A percentile compares a stretch with the other conserved stretches of the same genome.
Conservation (phyloP, 1,140 invertebrate genomes). For the Bombus affinis region DNA sequence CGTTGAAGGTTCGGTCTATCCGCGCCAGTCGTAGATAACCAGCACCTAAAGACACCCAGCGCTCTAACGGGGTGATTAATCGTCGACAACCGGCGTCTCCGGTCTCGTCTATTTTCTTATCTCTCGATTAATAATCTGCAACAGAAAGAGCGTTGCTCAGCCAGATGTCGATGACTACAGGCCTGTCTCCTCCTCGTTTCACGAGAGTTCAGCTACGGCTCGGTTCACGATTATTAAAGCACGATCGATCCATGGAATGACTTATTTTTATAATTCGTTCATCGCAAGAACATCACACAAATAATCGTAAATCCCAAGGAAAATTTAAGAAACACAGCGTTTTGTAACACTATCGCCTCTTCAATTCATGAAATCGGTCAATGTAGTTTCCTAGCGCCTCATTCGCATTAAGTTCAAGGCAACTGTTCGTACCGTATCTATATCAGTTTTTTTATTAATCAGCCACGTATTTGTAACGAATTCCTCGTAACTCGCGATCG, state of each 20-base stretch:
- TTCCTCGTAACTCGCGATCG: too few species aligned
- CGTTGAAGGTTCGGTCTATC: not conserved
- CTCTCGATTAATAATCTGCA: conserved; percentile 13
- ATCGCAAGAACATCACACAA: too few species aligned
- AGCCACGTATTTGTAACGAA: too few species aligned
- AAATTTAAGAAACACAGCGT: too few species aligned
- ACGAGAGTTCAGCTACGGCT: not conserved
- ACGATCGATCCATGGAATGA: conserved; percentile 19
- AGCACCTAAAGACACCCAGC: not conserved
- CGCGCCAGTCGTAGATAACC: not conserved
- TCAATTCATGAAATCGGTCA: too few species aligned
- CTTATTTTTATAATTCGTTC: too few species aligned
- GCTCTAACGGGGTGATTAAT: conserved; percentile 14
- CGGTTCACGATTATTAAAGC: conserved; percentile 15
- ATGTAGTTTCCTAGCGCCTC: too few species aligned
- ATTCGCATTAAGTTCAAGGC: too few species aligned
- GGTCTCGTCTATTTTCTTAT: conserved; percentile 22
- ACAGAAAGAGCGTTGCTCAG: not conserved
- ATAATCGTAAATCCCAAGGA: too few species aligned
- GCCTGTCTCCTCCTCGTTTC: not conserved
- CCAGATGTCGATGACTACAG: not conserved
- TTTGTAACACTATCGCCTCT: too few species aligned
- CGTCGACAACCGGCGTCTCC: not conserved
- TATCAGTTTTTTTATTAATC: too few species aligned
- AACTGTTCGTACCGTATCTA: too few species aligned